Evolutionary conservation across 2,113 vertebrate species (phyloP), one percentile per base, ranked within the genome.

Genomic region (Cheirogaleus medius): DNA sequence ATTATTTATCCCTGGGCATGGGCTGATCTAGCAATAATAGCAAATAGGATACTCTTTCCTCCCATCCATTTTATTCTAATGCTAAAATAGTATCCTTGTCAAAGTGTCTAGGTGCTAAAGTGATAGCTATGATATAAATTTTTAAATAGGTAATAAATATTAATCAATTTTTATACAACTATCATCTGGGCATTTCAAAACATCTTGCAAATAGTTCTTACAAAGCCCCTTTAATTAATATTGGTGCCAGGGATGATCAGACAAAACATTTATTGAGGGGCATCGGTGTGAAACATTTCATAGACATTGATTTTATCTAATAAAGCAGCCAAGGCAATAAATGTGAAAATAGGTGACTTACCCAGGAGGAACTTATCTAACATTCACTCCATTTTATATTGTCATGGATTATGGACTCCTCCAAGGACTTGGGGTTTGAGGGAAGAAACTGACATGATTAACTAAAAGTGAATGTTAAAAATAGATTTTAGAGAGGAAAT

Each of bases 101-200:
- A 94, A 95, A 89, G 15, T 82, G 32, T 84, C 11, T 60, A 66
- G 39, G 18, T 81, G 88, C 56, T 94, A 86, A 95, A 80, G 44
- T 91, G 56, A 96, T 88, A 93, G 76, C 14, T 92, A 49, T 44
- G 54, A 39, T 34, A 96, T 96, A 94, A 60, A 97, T 87, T 91
- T 97, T 97, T 87, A 94, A 98, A 93, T 39, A 97, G n/a, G 34
- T 77, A 96, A 97, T 96, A 96, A 83, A 97, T 97, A 93, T 94
- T 96, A 90, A 97, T 93, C 74, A 58, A 11, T 77, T 97, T 92
- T 96, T 90, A 93, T 95, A 73, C 15, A 87, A 47, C 37, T 88
- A 93, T 95, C 63, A 91, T 64, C 29, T 94, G 76, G n/a, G 27
- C 9, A 80, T 94, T 94, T 97, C 47, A 97, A 96, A 97, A 96